Evolutionary conservation across 2,888 invertebrate genomes (phyloP), one percentile per base, ranked within the genome.

Genomic region (Eristalis arbustorum): DNA sequence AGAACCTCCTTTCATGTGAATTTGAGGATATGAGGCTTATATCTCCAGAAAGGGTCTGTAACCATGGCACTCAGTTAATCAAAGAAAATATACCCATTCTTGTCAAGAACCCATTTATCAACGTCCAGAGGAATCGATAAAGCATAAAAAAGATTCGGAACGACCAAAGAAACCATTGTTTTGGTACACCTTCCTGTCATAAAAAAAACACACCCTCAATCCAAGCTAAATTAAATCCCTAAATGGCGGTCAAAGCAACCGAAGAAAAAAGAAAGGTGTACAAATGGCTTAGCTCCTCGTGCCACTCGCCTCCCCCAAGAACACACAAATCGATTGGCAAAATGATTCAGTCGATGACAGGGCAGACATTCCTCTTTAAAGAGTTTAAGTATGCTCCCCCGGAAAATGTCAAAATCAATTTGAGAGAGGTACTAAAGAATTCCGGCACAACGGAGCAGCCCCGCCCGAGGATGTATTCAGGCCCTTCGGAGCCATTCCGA

Each of bases 371-470:
- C 49, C 18, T 11, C 13, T n/a, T 61, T 62, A 73, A 37, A 56
- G 49, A 62, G 42, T 72, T 64, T 40, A 13, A 23, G 40, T 56
- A 64, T 40, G 22, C 18, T 14, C 18, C 64, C 14, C 28, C n/a
- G n/a, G n/a, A n/a, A 74, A 74, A 66, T n/a, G 37, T 66, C 40
- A 10, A 66, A 66, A 74, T 74, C 74, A 74, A 56, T 74, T 74
- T 64, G 40, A 74, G 57, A 74, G 74, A 28, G 66, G 18, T 40
- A 40, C 57, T 74, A 74, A 64, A 40, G 40, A 57, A 57, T 66
- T 66, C 57, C 74, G 56, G 25, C 37, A 3, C 31, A 57, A 56
- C 40, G 37, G 57, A 6, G 4, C 8, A 23, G 40, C 23, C 23
- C 49, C 49, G 14, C 37, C 62, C 59, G 25, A 11, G 5, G 25